Percentiles rank a stretch among this genome's conserved stretches.
Conservation (phyloP, 2,888 invertebrate species). For the Lycocerus yunnanus region DNA sequence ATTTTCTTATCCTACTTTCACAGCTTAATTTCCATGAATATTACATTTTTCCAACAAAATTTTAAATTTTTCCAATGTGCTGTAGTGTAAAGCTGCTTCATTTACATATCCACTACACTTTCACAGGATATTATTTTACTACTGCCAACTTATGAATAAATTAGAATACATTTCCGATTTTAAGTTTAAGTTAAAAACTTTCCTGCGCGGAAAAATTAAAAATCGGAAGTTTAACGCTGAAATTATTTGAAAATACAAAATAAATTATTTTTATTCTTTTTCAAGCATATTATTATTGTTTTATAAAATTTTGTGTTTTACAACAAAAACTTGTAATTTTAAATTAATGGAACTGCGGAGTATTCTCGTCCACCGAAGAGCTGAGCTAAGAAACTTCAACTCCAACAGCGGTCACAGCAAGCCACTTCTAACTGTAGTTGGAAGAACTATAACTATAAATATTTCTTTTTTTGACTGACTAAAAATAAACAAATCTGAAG, state of each 20-base stretch:
- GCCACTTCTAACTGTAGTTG: background rate
- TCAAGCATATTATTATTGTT: no score
- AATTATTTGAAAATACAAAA: background rate
- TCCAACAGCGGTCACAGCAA: background rate
- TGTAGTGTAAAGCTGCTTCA: background rate
- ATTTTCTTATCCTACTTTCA: constrained; percentile 12
- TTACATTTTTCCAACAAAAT: constrained; percentile 12
- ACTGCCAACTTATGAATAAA: background rate
- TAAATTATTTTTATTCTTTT: background rate
- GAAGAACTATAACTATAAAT: background rate
- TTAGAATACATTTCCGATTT: background rate
- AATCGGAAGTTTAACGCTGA: background rate
- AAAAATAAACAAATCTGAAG: background rate
- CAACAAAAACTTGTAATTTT: no score
- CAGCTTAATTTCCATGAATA: constrained; percentile 22
- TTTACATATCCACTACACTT: background rate
- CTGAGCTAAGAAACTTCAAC: no score
- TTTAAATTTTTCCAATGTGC: background rate
- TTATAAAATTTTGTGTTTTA: no score
- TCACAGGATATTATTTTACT: background rate
- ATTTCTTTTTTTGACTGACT: background rate
- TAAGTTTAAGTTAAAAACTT: background rate
- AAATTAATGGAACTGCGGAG: no score
- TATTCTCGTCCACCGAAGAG: no score
- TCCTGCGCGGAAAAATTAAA: background rate